Conservation (phyloP, 2,888 invertebrate genomes). For the Dynastes grantii region DNA sequence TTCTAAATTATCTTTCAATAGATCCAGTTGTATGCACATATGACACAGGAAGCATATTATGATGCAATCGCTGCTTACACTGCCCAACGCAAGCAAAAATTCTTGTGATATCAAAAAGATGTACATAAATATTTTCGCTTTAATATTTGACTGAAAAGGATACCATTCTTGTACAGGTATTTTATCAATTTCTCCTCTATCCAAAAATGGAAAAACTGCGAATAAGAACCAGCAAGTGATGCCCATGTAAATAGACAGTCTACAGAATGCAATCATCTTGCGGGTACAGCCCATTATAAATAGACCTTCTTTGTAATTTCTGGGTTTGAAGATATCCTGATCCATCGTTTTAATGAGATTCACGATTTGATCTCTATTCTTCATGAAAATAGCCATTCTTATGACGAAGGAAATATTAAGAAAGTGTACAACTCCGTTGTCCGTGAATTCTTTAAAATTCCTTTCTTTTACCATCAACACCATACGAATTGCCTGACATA, state of each 20-base stretch:
- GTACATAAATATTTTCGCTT: not conserved
- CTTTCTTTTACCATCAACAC: not conserved
- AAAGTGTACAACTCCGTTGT: not conserved
- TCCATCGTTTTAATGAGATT: slow-evolving; percentile 2
- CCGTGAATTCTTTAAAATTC: not conserved
- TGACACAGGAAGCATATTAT: slow-evolving; percentile 13
- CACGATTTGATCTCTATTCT: not conserved
- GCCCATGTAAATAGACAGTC: not conserved
- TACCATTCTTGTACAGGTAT: not conserved
- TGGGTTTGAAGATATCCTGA: slow-evolving; percentile 8
- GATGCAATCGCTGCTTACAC: slow-evolving; percentile 17
- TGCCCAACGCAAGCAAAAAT: not conserved
- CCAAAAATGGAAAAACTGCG: not conserved
- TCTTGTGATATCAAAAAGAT: not conserved
- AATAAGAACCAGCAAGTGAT: not conserved
- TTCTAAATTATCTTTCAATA: slow-evolving; percentile 21
- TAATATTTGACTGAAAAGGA: not conserved
- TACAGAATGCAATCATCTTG: not conserved
- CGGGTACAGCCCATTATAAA: not conserved
- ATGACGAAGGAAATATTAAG: not conserved
- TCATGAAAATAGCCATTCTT: not conserved
- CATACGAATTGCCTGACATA: not conserved
- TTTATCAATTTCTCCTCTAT: not conserved
- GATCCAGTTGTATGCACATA: slow-evolving; percentile 16
- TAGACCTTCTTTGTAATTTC: not conserved